Evolutionary conservation across 2,797 vertebrate species (phyloP), one percentile per base, ranked within the genome.

Genomic region (Gymnothorax reevesii): DNA sequence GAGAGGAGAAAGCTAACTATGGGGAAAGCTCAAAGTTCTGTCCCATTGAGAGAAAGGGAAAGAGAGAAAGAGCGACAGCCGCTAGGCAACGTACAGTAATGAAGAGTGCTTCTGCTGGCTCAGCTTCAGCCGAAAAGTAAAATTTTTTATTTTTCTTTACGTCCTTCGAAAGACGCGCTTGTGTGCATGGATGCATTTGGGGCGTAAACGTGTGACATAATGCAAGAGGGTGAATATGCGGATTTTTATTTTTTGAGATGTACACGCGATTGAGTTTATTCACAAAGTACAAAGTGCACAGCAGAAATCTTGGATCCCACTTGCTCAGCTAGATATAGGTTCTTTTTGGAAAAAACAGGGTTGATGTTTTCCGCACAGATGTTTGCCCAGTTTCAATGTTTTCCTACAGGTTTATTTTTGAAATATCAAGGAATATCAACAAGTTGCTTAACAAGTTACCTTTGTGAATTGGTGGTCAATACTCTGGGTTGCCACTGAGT

Each of bases 1-100:
- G 83, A 84, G n/a, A 25, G 54, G 52, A 66, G 64, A 83, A 57
- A 55, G 79, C 54, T 57, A 82, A 82, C 52, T 57, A 54, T 17
- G 55, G 55, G 33, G 82, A n/a, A 6, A 22, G 27, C 55, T 33
- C 82, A 77, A 77, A 77, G 73, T 77, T 77, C 42, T 77, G 27
- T 77, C 17, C 52, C 42, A 77, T 49, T 49, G 73, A 77, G 25
- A 33, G 69, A 71, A 8, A 71, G 69, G 17, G 59, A 60, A 17
- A 60, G 57, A 59, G 59, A 60, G 7, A 59, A 17, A 17, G 59
- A 71, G 13, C 17, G 73, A 77, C 73, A 77, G 73, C 73, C 73
- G 33, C 73, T 52, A 77, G 73, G 69, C 42, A 42, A 42, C 33
- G 22, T 77, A 42, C 13, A 77, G 33, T 77, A 77, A 77, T 77